Evolutionary conservation across 2,888 invertebrate species (phyloP), one percentile per base, ranked within the genome.

Genomic region (Meiosimyza platycephala): DNA sequence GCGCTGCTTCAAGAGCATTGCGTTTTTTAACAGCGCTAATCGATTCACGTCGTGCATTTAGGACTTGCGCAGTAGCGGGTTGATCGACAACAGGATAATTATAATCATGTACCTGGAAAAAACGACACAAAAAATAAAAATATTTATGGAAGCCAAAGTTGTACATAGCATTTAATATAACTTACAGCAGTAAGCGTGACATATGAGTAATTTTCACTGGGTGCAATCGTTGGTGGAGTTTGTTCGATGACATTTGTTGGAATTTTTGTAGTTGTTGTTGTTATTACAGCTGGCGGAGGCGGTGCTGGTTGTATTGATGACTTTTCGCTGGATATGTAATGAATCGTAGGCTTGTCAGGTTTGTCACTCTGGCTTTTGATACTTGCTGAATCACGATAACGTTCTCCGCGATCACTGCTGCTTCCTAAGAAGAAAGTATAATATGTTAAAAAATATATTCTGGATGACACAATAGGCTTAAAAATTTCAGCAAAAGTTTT

Each of bases 191-290:
- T 92, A 78, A 96, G 89, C 83, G 95, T 94, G 74, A 96, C 95
- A 85, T 96, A 95, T 47, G 95, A 93, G 87, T 94, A 94, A 78
- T 92, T 91, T 79, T 94, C 93, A 28, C 90, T 89, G 81, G 87
- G 84, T 76, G 84, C 85, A 73, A 87, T 86, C 74, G 85, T 81
- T 72, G 80, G 72, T 76, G 77, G 74, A 55, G 76, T 76, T 72
- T 81, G 76, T 73, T 82, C 82, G 64, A 67, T n/a, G 33, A 62
- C 28, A 50, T 50, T 69, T 28, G 50, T 59, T 60, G 69, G 18
- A 60, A 16, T 51, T 40, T 59, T 64, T 47, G n/a, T 66, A 33
- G 28, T 28, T 55, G 80, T 78, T 80, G 63, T 54, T 22, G 48
- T 18, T 15, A n/a, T 11, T n/a, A 33, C 7, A 51, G 65, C 28